Evolutionary conservation across 2,113 vertebrate genomes (phyloP), one percentile per base, ranked within the genome.

Genomic region (Hyaena hyaena): DNA sequence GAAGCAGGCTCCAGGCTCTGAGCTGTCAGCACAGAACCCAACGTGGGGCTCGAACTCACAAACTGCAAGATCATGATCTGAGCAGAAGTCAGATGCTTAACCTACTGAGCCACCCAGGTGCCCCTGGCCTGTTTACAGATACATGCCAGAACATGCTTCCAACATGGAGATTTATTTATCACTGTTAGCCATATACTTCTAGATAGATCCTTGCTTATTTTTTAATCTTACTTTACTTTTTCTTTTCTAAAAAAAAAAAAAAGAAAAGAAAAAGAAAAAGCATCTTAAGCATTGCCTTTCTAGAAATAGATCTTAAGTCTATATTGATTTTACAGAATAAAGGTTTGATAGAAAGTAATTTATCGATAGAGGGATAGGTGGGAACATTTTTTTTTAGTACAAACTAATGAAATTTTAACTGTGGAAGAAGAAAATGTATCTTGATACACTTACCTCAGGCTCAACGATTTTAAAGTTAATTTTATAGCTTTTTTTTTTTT

Each of bases 381-480:
- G 28, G 24, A 58, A 94, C 2, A 7, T n/a, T 39, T 87, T 87
- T 87, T 53, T 69, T 35, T 66, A 97, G 83, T 50, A 2, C 23
- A 79, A 14, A 74, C 39, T 69, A 65, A 39, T 63, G 35, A 93
- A 91, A 95, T 26, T 86, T 35, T 58, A 55, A 74, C 68, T 80
- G 5, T 95, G 79, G 12, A 85, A 86, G 76, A 76, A 83, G 68
- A 77, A 94, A 90, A 33, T 39, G 4, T 77, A 35, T 48, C 50
- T 69, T 71, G 50, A 82, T 79, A 86, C 33, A 11, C 26, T 90
- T 95, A 88, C 92, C 77, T 95, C 33, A 85, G 11, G 45, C 53
- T 88, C 28, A 69, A 15, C 3, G n/a, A 35, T 87, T 97, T 97
- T 94, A 39, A 96, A 88, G 35, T 79, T 43, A 86, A 91, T 86